Evolutionary conservation across 2,113 vertebrate genomes (phyloP), one percentile per base, ranked within the genome.

Genomic region (Piprites chloris): DNA sequence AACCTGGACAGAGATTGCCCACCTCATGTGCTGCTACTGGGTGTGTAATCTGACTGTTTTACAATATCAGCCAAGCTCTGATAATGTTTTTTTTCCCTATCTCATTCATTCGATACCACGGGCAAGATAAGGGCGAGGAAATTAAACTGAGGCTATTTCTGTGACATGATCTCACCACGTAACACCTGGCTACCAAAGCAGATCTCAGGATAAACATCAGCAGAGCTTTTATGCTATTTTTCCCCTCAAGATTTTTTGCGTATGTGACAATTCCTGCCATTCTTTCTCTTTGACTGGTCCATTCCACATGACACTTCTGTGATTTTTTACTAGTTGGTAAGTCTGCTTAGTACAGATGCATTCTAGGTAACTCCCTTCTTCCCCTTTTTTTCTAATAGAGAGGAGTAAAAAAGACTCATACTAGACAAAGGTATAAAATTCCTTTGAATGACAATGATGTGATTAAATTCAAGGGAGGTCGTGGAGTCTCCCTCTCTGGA

Each of bases 61-160:
- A 85, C 58, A 79, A 0, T 10, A 88, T 23, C 78, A 79, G 66
- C 22, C 62, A 61, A 76, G 56, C 3, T 35, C 80, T 5, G 41
- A 7, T 14, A 20, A 2, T 55, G 53, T 15, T 62, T 67, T 44
- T n/a, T 77, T n/a, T 69, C 23, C 50, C 35, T 2, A 3, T 28
- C 56, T 88, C 77, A 11, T 81, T 75, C 75, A 78, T 50, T 92
- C 0, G 2, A 33, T 55, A 76, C 16, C 68, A 58, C 73, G 75
- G 50, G 67, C 44, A 81, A 96, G 77, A 78, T 61, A 92, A 89
- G 74, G 93, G 83, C 0, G 1, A 92, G 78, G 49, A 92, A 96
- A 95, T 83, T 80, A 78, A 94, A 80, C 58, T 8, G 0, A 85
- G n/a, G 50, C 68, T 96, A 89, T 92, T 95, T 93, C 89, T 91